A percentile compares a stretch with the other conserved stretches of the same genome.
Conservation (phyloP, 2,888 invertebrate genomes). For the Beris morrisii region DNA sequence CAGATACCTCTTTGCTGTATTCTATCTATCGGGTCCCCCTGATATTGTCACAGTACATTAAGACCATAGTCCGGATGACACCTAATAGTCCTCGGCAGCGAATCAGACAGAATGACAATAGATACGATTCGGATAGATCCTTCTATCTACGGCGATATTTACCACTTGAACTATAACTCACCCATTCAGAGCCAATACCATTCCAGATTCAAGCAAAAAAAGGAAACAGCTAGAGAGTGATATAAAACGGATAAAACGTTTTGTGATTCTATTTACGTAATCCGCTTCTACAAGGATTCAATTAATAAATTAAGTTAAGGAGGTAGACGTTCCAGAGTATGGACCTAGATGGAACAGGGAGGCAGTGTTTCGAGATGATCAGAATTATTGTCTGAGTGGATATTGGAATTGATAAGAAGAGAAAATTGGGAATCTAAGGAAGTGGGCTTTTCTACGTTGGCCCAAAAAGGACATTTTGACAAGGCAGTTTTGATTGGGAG, state of each 20-base stretch:
- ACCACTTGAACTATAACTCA: background rate
- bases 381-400: too few species aligned
- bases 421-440: too few species aligned
- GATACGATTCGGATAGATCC: background rate
- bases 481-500: too few species aligned
- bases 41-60: conserved; percentile 32
- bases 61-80: conserved; percentile 21
- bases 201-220: background rate
- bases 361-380: too few species aligned
- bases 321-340: conserved; percentile 27
- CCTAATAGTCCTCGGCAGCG: conserved; percentile 14
- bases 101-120: conserved; percentile 6
- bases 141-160: background rate
- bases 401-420: too few species aligned
- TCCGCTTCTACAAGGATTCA: conserved; percentile 34
- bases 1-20: too few species aligned
- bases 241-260: conserved; percentile 27
- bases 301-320: conserved; percentile 37
- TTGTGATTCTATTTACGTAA: conserved; percentile 35
- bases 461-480: too few species aligned
- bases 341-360: too few species aligned
- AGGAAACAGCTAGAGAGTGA: conserved; percentile 5
- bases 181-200: background rate
- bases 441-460: too few species aligned
- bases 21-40: background rate